Percentiles rank a stretch among this genome's conserved stretches.
These are phyloP conservation scores for Morinoia aosen DNA, from an alignment of 2,888 invertebrate genomes.

Conservation along the genomic window DNA sequence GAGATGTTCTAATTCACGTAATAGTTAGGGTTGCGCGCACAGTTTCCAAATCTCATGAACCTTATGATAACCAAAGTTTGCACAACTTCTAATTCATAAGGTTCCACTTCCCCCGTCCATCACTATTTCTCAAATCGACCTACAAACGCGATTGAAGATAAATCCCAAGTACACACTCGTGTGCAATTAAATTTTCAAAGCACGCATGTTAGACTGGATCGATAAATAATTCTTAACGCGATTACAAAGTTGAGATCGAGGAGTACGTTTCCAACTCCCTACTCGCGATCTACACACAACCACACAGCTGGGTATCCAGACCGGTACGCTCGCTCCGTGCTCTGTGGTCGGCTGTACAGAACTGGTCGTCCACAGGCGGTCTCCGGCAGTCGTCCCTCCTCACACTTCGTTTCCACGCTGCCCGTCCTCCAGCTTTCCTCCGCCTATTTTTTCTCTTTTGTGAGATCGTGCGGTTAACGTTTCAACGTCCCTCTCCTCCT, in stretches of 20 bases:
- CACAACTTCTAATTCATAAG: background rate
- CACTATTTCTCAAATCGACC: background rate
- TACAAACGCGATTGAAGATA: background rate
- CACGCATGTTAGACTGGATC: background rate
- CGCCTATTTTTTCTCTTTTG: background rate
- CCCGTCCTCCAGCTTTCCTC: background rate
- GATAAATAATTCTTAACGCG: background rate
- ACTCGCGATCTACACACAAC: background rate
- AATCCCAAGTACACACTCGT: no score
- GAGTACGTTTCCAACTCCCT: background rate
- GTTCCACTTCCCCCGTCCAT: background rate
- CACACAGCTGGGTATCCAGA: background rate
- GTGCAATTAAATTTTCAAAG: background rate
- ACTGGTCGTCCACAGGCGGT: background rate
- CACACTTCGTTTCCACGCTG: background rate
- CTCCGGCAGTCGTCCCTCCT: background rate
- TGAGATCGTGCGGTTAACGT: background rate
- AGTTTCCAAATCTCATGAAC: background rate
- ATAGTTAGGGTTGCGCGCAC: background rate
- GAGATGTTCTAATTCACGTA: background rate
- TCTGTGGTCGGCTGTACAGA: slow-evolving; percentile 2
- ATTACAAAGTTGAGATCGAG: background rate
- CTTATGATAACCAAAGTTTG: background rate
- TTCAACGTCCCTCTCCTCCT: background rate
- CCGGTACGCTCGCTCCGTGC: background rate